phyloP scores from a whole-genome alignment of 1,140 invertebrate genomes.

The Wasmannia auropunctata region DNA sequence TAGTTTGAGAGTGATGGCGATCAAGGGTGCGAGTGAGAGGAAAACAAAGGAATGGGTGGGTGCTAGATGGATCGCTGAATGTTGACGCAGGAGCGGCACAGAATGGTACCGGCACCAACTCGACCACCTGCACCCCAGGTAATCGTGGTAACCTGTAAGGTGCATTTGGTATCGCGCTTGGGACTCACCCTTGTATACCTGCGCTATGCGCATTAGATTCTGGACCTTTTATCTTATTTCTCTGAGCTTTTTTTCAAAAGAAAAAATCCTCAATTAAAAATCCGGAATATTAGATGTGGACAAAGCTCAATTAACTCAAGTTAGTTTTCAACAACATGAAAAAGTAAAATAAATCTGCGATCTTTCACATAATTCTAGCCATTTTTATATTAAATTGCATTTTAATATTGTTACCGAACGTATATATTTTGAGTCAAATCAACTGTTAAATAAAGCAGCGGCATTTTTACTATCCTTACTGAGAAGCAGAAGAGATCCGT shows the following conservation, averaged over 20 bases:
- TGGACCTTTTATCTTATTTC: neutral
- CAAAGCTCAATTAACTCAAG: neutral
- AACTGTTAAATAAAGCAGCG: neutral
- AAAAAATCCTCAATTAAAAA: too few species aligned
- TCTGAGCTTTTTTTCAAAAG: too few species aligned
- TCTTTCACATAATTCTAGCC: neutral
- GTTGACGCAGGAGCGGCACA: conserved; percentile 73
- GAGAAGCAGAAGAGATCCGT: conserved; percentile 58
- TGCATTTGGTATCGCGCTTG: conserved; percentile 45
- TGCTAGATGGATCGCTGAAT: conserved; percentile 53
- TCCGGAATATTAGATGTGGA: neutral
- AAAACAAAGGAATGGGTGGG: conserved; percentile 28
- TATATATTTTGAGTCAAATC: neutral
- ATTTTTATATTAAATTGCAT: neutral
- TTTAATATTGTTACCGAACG: neutral
- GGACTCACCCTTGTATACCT: conserved; percentile 32
- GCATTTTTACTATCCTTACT: conserved; percentile 12
- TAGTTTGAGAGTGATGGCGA: conserved; percentile 70
- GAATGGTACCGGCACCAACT: conserved; percentile 72
- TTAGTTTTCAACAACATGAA: neutral
- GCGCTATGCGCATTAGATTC: conserved; percentile 26
- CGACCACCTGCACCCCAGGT: conserved; percentile 49
- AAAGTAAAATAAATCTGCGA: neutral
- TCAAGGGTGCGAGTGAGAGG: conserved; percentile 17
- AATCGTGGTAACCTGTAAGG: conserved; percentile 36